Evolutionary conservation across 64 coral and sea anemone species (phyloP).

Genomic region (Montipora cactus): DNA sequence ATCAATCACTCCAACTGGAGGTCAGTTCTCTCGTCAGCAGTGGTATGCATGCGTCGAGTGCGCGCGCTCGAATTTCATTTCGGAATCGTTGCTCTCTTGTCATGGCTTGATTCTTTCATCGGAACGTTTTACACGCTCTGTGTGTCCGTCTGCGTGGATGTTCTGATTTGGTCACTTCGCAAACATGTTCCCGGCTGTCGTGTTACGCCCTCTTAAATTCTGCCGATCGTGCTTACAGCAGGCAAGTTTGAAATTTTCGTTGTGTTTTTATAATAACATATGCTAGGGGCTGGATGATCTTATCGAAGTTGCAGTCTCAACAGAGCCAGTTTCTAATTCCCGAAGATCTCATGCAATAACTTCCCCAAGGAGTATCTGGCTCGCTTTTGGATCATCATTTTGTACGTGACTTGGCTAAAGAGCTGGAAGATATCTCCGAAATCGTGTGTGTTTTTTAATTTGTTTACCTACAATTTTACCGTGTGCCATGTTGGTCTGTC

Average conservation of each 20-base stretch:
- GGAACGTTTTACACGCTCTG: constrained; percentile 31
- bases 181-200: constrained; percentile 82
- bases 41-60: neutral
- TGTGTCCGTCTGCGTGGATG: constrained; percentile 8
- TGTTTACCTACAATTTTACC: constrained; percentile 47
- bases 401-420: neutral
- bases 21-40: neutral
- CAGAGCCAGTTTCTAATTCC: neutral
- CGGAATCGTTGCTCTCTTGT: neutral
- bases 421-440: neutral
- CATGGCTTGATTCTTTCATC: constrained; percentile 32
- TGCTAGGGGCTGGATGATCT: constrained; percentile 8
- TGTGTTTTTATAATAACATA: constrained; percentile 2
- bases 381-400: neutral
- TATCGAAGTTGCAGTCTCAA: neutral
- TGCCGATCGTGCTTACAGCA: constrained; percentile 85
- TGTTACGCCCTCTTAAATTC: constrained; percentile 71
- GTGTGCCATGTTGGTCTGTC: neutral
- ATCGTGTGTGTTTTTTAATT: neutral
- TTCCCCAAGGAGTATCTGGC: neutral
- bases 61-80: constrained; percentile 28
- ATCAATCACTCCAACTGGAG: neutral
- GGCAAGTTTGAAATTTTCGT: constrained; percentile 66
- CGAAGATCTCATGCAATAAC: neutral
- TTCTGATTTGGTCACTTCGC: neutral